phyloP scores from a whole-genome alignment of 1,140 invertebrate species.

The Pentalonia nigronervosa region DNA sequence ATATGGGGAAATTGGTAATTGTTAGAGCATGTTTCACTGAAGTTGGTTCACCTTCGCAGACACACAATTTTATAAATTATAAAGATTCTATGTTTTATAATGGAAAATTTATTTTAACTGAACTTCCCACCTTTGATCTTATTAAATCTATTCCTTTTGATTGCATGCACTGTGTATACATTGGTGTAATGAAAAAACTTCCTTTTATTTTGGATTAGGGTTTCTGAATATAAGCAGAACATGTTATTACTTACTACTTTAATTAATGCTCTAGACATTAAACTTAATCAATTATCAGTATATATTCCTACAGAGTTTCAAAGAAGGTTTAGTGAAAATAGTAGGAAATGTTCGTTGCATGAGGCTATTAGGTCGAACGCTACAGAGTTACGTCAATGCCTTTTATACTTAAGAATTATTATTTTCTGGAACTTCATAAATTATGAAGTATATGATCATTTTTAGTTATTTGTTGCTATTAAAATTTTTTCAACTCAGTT shows the following conservation, averaged over 20 bases:
- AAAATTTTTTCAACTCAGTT: background rate
- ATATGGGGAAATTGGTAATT: background rate
- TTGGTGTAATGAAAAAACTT: conserved; percentile 21
- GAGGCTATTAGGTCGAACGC: background rate
- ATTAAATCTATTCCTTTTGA: background rate
- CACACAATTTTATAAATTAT: background rate
- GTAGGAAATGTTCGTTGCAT: background rate
- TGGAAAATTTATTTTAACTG: background rate
- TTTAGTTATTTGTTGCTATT: background rate
- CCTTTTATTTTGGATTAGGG: conserved; percentile 10
- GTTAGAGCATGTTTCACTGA: background rate
- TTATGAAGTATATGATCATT: background rate
- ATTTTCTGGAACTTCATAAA: background rate
- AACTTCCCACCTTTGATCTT: background rate
- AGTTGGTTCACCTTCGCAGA: background rate
- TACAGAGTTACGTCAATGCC: background rate
- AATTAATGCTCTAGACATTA: background rate
- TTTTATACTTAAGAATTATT: background rate
- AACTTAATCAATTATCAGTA: background rate
- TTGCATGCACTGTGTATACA: conserved; percentile 1
- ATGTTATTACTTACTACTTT: background rate
- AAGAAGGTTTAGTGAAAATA: background rate
- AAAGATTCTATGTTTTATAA: background rate
- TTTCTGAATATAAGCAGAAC: background rate
- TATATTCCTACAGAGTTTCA: conserved; percentile 11